phyloP scores from a whole-genome alignment of 35 echinoderm and acorn worm species.

The Stichopus chloronotus region DNA sequence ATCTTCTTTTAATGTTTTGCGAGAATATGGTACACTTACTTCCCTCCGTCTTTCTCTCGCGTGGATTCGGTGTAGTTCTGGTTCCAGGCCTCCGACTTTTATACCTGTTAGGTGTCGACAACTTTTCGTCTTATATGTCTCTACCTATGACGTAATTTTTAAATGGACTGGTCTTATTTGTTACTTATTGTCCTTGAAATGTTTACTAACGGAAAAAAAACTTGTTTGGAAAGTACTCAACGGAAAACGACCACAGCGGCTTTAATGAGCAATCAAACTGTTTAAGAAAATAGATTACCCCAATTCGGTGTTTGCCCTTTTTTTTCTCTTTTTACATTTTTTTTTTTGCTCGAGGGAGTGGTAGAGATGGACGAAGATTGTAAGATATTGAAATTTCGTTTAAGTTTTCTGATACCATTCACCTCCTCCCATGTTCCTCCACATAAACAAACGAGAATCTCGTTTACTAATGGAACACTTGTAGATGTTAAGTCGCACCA shows the following conservation, averaged over 20 bases:
- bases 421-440: too few relatives aligned
- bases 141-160: neutral
- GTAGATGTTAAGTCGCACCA: too few relatives aligned
- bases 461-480: too few relatives aligned
- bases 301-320: too few relatives aligned
- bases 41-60: neutral
- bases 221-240: neutral
- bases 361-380: too few relatives aligned
- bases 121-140: neutral
- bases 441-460: too few relatives aligned
- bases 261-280: neutral
- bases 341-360: too few relatives aligned
- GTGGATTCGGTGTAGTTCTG: neutral
- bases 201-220: neutral
- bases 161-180: neutral
- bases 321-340: too few relatives aligned
- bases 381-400: too few relatives aligned
- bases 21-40: neutral
- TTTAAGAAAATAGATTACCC: too few relatives aligned
- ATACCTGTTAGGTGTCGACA: neutral
- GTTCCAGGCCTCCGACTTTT: neutral
- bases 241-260: neutral
- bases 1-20: neutral
- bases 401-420: too few relatives aligned
- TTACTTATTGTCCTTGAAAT: neutral